These are phyloP conservation scores for Eurystomus glaucurus DNA, from an alignment of 2,797 vertebrate genomes.

Conservation along the genomic window DNA sequence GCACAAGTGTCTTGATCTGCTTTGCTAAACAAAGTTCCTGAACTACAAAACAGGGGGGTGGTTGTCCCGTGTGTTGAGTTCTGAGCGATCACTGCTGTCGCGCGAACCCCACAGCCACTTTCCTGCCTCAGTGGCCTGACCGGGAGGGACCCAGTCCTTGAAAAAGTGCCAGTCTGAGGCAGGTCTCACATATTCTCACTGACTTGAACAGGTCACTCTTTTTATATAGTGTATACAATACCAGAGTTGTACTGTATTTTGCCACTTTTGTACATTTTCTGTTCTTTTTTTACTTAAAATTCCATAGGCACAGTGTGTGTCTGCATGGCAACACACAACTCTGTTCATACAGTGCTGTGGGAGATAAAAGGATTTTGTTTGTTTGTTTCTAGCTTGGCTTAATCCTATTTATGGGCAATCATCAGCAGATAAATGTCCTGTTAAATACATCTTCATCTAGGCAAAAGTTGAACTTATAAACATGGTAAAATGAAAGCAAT, in stretches of 20 bases:
- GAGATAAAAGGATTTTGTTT: neutral
- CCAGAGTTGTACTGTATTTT: neutral
- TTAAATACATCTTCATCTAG: neutral
- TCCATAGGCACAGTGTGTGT: neutral
- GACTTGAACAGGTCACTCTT: neutral
- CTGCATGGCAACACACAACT: neutral
- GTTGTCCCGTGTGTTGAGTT: too few species aligned
- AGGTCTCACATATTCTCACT: neutral
- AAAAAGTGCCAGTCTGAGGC: neutral
- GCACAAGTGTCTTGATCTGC: rapidly evolving
- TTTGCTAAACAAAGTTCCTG: neutral
- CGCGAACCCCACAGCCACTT: rapidly evolving
- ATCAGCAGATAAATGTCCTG: neutral
- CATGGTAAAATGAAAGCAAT: slow-evolving; percentile 11
- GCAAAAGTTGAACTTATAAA: neutral
- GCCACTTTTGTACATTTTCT: neutral
- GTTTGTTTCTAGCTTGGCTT: neutral
- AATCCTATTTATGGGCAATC: neutral
- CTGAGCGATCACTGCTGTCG: rapidly evolving
- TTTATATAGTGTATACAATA: neutral
- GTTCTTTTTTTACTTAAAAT: neutral
- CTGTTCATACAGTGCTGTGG: neutral
- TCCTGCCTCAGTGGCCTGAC: neutral
- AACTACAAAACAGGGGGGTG: neutral
- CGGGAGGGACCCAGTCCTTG: neutral